Evolutionary conservation across 1,140 invertebrate species (phyloP).

Genomic region (Piezodorus guildinii): DNA sequence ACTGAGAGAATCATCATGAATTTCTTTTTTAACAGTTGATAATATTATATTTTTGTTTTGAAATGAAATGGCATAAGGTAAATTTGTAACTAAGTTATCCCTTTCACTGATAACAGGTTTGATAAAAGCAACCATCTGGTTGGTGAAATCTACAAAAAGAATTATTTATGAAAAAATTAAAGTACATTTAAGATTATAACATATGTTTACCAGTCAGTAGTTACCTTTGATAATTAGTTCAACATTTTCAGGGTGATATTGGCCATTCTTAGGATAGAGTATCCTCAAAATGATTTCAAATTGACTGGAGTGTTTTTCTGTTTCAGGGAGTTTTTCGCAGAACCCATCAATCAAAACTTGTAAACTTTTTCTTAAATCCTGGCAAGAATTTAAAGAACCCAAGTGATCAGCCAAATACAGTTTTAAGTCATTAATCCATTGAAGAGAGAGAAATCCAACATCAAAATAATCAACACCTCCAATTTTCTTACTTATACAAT

Average conservation of each 20-base stretch:
- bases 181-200: not conserved
- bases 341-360: not conserved
- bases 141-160: not conserved
- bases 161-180: not conserved
- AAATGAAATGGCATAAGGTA: not conserved
- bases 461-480: not conserved
- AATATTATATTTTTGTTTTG: not conserved
- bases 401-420: not conserved
- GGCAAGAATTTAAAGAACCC: not conserved
- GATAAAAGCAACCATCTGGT: not conserved
- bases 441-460: not conserved
- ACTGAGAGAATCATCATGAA: not conserved
- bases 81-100: not conserved
- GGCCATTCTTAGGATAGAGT: not conserved
- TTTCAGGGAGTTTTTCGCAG: not conserved
- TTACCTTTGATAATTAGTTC: constrained; percentile 3
- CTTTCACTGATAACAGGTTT: not conserved
- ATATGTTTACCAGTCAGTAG: too few species aligned
- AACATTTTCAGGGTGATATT: not conserved
- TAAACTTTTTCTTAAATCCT: not conserved
- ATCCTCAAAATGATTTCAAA: not conserved
- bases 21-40: not conserved
- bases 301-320: too few species aligned
- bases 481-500: constrained; percentile 3
- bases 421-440: not conserved